Percentiles rank a stretch among this genome's conserved stretches.
Conservation (phyloP, 2,113 vertebrate species). For the Elaphurus davidianus region DNA sequence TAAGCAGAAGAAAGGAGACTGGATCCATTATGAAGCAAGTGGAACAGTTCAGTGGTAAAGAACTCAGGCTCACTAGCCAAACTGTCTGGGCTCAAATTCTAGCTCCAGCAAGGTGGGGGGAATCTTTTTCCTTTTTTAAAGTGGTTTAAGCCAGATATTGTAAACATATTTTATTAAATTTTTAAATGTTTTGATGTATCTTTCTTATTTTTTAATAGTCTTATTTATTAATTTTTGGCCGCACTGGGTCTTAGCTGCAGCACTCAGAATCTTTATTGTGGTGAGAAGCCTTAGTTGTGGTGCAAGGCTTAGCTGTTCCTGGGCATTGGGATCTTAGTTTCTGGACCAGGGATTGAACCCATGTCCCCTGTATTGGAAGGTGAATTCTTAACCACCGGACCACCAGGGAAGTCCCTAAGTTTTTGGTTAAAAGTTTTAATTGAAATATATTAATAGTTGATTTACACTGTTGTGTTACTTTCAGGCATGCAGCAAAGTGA, state of each 20-base stretch:
- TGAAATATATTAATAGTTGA: background rate
- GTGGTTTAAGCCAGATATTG: background rate
- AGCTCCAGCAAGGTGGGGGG: background rate
- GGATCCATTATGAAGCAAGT: background rate
- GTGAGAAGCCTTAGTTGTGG: background rate
- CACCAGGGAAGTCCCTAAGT: background rate
- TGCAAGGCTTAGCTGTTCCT: background rate
- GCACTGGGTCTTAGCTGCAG: background rate
- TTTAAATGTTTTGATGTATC: background rate
- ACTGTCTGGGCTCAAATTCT: background rate
- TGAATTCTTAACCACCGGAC: background rate
- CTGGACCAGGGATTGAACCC: background rate
- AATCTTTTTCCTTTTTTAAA: background rate
- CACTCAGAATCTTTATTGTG: background rate
- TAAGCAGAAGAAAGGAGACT: constrained; percentile 20
- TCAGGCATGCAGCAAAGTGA: background rate
- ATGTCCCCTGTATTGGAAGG: background rate
- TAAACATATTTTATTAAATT: background rate
- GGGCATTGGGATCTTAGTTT: background rate
- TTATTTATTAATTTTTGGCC: background rate
- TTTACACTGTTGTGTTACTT: background rate
- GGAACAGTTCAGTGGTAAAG: background rate
- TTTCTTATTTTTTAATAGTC: background rate
- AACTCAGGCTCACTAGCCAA: background rate
- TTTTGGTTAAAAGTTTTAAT: background rate